A percentile compares a stretch with the other conserved stretches of the same genome.
Conservation (phyloP, 2,888 invertebrate genomes). For the Campaea margaritaria region DNA sequence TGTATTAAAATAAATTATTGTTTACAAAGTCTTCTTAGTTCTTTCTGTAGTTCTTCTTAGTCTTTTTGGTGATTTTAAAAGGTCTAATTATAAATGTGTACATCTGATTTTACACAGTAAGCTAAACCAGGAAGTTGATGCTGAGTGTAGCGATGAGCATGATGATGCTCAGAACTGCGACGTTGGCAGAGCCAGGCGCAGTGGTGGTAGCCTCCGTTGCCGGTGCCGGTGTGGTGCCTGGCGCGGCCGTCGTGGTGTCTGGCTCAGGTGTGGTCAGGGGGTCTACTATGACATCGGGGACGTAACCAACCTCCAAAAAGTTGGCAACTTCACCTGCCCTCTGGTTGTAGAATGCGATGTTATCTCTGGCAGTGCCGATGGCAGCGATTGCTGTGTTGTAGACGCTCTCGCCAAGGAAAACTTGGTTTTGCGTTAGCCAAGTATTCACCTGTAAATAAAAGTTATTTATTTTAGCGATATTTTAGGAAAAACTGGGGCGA, state of each 20-base stretch:
- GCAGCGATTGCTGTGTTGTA: constrained; percentile 57
- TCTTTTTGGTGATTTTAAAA: neutral
- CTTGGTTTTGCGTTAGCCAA: constrained; percentile 62
- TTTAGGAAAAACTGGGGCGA: neutral
- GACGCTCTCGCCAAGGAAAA: constrained; percentile 50
- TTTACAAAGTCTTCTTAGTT: neutral
- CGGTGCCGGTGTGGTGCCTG: neutral
- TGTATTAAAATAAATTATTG: neutral
- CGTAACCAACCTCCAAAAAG: constrained; percentile 69
- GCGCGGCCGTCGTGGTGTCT: constrained; percentile 6
- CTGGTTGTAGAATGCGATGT: constrained; percentile 59
- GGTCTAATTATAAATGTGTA: neutral
- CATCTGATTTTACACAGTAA: neutral
- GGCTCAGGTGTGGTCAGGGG: constrained; percentile 29
- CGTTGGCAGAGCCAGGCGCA: constrained; percentile 53
- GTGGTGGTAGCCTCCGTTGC: neutral
- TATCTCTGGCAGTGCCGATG: constrained; percentile 53
- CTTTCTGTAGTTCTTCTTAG: too few relatives aligned
- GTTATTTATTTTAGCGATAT: neutral
- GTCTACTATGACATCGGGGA: constrained; percentile 54
- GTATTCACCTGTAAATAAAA: constrained; percentile 55
- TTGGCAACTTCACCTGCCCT: constrained; percentile 59
- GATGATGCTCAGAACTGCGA: constrained; percentile 59
- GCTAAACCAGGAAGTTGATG: constrained; percentile 48
- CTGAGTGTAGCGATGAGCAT: constrained; percentile 58